Evolutionary conservation across 2,888 invertebrate genomes (phyloP).

Genomic region (Drosophila vallismaia): DNA sequence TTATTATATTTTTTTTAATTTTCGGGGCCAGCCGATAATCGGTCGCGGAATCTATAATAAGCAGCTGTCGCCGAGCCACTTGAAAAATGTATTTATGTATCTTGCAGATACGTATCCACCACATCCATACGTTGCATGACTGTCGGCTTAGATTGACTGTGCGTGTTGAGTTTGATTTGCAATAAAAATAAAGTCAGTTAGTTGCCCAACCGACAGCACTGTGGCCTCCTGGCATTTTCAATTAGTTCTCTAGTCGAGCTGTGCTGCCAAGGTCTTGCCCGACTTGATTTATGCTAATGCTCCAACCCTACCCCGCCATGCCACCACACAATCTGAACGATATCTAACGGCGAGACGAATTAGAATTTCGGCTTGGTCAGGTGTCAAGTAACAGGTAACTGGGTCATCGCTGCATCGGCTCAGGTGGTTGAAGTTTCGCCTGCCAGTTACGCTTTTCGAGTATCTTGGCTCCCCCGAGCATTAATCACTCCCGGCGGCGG

Average conservation of each 20-base stretch:
- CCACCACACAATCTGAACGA: constrained; percentile 17
- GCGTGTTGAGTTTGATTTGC: constrained; percentile 61
- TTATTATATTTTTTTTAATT: constrained; percentile 13
- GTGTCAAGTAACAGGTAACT: constrained; percentile 32
- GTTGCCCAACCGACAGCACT: constrained; percentile 32
- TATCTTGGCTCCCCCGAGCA: constrained; percentile 30
- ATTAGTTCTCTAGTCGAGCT: constrained; percentile 53
- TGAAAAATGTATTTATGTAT: constrained; percentile 69
- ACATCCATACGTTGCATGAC: constrained; percentile 38
- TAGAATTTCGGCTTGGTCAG: constrained; percentile 28
- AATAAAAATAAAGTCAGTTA: constrained; percentile 51
- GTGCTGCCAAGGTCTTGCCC: constrained; percentile 40
- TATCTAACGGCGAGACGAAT: constrained; percentile 26
- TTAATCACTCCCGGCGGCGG: constrained; percentile 39
- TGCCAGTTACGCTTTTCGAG: constrained; percentile 7
- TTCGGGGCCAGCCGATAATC: constrained; percentile 62
- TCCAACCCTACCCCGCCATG: background rate
- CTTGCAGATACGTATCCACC: constrained; percentile 50
- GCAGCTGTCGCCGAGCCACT: constrained; percentile 73
- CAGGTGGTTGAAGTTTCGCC: constrained; percentile 36
- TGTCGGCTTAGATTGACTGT: constrained; percentile 67
- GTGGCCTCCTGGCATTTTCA: constrained; percentile 54
- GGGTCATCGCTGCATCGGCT: constrained; percentile 42
- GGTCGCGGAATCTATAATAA: constrained; percentile 67
- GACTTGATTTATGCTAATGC: constrained; percentile 52